Base-by-base conservation (phyloP, 1,140 invertebrate genomes). In the Nymphalis io region DNA sequence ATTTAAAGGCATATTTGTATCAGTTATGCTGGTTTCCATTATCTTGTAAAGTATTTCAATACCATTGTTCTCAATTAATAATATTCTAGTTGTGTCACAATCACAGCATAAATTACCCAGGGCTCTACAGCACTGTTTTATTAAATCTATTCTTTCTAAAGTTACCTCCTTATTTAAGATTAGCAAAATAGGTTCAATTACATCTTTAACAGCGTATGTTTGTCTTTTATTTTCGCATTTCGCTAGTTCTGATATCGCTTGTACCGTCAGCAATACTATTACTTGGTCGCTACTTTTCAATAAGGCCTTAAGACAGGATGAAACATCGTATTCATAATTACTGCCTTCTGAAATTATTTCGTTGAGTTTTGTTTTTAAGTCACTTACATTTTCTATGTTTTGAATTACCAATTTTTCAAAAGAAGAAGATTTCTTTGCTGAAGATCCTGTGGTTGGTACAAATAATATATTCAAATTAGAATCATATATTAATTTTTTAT, bases 51-150 rank as follows among this genome's bases (percentile, higher is more conserved):
- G 81, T 23, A 85, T 85, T 42, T 82, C 78, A 53, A 96, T 88
- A 0, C 95, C 95, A 69, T 93, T 90, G 66, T 93, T 87, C 64
- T 95, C 92, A 20, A 95, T 87, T 15, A 96, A 92, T 51, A 95
- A 84, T 62, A 93, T 93, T 67, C 95, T 93, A 23, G 93, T 93
- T 76, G 92, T 92, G 93, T 97, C 95, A 93, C 97, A 97, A 80
- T 97, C 95, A 88, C 95, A 98, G 78, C 96, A 97, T 76, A 98
- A 95, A 87, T 98, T 98, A 53, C 96, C 97, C 20, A 98, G 88
- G 6, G 96, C 96, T 78, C 97, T 93, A 72, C 95, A 96, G 18
- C 94, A 93, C 81, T 97, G 96, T 67, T 94, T 95, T 21, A 94
- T 80, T 23, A 95, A 75, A 62, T 94, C 92, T 67, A 93, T 83